Evolutionary conservation across 1,140 invertebrate species (phyloP).

Genomic region (Ceratina calcarata): DNA sequence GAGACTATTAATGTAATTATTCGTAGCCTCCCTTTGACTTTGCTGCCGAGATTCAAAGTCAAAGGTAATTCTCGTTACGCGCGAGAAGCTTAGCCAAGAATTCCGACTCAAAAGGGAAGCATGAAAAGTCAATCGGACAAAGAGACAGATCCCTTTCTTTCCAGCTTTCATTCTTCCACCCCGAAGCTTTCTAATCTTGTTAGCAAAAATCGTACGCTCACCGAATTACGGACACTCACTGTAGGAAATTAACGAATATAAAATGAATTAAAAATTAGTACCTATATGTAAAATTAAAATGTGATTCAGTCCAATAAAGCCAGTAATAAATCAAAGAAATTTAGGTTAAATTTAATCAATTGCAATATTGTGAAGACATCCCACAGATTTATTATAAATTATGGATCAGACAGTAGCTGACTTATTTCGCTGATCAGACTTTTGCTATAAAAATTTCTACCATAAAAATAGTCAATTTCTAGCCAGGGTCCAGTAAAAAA

Average conservation of each 20-base stretch:
- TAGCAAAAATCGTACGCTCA: background rate
- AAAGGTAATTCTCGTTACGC: slow-evolving; percentile 44
- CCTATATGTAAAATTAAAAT: background rate
- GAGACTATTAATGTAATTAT: slow-evolving; percentile 35
- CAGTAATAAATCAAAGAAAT: too few species aligned
- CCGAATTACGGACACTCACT: background rate
- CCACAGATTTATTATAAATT: too few species aligned
- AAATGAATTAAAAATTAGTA: too few species aligned
- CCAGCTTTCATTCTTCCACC: background rate
- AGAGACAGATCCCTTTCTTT: background rate
- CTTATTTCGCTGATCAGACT: too few species aligned
- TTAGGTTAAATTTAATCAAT: too few species aligned
- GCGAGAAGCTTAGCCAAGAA: slow-evolving; percentile 10
- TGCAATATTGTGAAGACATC: too few species aligned
- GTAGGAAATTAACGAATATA: too few species aligned
- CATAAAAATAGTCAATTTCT: too few species aligned
- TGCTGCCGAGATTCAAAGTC: slow-evolving; percentile 27
- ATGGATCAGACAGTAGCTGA: too few species aligned
- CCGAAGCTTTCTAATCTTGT: background rate
- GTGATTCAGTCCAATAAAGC: too few species aligned
- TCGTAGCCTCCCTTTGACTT: slow-evolving; percentile 26
- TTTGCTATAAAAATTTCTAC: too few species aligned
- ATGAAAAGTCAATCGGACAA: slow-evolving; percentile 13
- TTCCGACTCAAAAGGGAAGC: slow-evolving; percentile 14
- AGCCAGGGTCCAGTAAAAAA: too few species aligned